These are phyloP conservation scores for Bergia sp. DNA, from an alignment of 92 coral and sea anemone genomes.

Conservation along the genomic window DNA sequence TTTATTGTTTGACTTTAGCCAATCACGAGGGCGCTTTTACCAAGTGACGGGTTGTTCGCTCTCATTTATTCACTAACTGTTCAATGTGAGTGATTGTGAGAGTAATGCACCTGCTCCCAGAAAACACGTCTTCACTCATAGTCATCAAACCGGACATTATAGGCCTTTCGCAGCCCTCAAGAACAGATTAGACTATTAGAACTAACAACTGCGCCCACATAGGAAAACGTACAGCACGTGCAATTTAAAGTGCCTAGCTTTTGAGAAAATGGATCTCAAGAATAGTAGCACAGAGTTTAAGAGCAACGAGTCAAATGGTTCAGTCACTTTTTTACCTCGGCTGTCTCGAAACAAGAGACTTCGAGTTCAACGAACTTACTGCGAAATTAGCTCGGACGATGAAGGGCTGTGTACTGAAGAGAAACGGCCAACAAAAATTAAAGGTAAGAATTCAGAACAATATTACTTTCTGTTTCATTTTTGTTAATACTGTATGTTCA, in stretches of 20 bases:
- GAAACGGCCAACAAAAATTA: conserved; percentile 14
- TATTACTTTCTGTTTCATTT: background rate
- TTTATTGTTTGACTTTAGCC: conserved; percentile 23
- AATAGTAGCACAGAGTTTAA: background rate
- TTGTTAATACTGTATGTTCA: background rate
- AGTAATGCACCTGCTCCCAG: conserved; percentile 42
- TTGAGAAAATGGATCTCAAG: conserved; percentile 29
- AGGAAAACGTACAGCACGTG: conserved; percentile 1
- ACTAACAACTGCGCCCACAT: conserved; percentile 3
- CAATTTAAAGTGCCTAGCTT: conserved; percentile 10
- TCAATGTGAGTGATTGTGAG: conserved; percentile 47
- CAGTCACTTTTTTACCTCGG: conserved; percentile 20
- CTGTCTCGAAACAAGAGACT: conserved; percentile 47
- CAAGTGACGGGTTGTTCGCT: conserved; percentile 37
- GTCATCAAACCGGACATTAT: conserved; percentile 44
- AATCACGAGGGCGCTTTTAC: conserved; percentile 27
- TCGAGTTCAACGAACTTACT: conserved; percentile 50
- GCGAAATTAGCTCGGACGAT: conserved; percentile 66
- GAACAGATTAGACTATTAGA: conserved; percentile 25
- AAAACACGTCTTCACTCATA: conserved; percentile 28
- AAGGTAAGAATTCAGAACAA: background rate
- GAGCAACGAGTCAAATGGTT: background rate
- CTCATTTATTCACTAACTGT: conserved; percentile 47
- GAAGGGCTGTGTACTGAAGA: conserved; percentile 44
- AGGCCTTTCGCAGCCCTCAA: conserved; percentile 31